Base-by-base conservation (phyloP, 37 sponge, comb jelly and placozoan species). In the Amphimedon queenslandica region DNA sequence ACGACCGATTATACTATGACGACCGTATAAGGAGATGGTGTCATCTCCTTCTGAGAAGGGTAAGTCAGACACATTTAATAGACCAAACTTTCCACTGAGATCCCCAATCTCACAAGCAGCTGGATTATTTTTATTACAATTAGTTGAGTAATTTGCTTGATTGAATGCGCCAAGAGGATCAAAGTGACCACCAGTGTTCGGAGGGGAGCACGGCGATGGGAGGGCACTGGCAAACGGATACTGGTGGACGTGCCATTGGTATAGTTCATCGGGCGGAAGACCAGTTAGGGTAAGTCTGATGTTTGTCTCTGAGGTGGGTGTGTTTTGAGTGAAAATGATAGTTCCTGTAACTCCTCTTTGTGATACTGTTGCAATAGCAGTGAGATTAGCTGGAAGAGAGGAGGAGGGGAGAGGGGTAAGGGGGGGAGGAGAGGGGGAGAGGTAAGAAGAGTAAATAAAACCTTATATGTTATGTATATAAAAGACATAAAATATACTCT, bases 81-180 rank as follows among this genome's bases (percentile, higher is more conserved):
- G 37, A 0, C 92, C 92, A 61, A 53, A 72, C n/a, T 66, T 64
- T n/a, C 80, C 88, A 79, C 80, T 87, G 37, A 91, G 65, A 38
- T 91, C 84, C 37, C 92, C 92, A 0, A 85, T 30, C 38, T 82
- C 80, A 79, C 92, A 91, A 36, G 32, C 8, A 0, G 35, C 4
- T 0, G n/a, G 40, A 58, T 80, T 67, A 1, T 55, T 25, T 25
- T 43, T 1, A n/a, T n/a, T n/a, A 41, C 85, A 84, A 40, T 40
- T 51, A 21, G 8, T 0, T 0, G 60, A 13, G 43, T 84, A 84
- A 51, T 69, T 70, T 29, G 40, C 5, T 0, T 4, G 58, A 21
- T 37, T 24, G 39, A n/a, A 57, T 30, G 78, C 79, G 27, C 56
- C 58, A 25, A 63, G 33, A 36, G 91, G 91, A 56, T 90, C 82